Percentiles rank a stretch among this genome's conserved stretches.
Evolutionary conservation across 2,888 invertebrate genomes (phyloP).

Genomic region (Gryllus longicercus): DNA sequence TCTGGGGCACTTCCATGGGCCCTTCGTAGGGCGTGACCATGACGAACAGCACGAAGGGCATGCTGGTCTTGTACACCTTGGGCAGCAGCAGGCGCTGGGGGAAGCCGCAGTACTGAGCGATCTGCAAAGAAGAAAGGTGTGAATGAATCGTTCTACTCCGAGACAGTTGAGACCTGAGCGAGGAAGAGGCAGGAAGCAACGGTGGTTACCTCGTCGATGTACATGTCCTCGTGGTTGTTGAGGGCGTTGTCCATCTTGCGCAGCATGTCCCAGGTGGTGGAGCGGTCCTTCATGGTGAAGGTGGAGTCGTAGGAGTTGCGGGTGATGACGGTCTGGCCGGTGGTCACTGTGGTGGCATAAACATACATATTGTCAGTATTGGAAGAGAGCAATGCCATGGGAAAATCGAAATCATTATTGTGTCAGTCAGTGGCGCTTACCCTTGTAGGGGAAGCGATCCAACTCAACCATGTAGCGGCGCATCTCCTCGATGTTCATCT

Average conservation of each 20-base stretch:
- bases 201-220: conserved; percentile 40
- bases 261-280: conserved; percentile 61
- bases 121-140: conserved; percentile 34
- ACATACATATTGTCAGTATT: too few relatives aligned
- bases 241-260: conserved; percentile 59
- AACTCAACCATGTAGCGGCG: conserved; percentile 38
- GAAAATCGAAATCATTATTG: not conserved
- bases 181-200: not conserved
- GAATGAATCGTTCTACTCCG: not conserved
- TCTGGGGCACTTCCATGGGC: conserved; percentile 28
- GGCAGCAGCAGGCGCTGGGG: conserved; percentile 70
- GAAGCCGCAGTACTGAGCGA: conserved; percentile 60
- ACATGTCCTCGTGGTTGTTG: conserved; percentile 54
- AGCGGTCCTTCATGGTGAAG: conserved; percentile 60
- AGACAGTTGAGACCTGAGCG: not conserved
- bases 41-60: conserved; percentile 62
- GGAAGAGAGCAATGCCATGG: not conserved
- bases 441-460: conserved; percentile 38
- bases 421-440: conserved; percentile 33
- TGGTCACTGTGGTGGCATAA: conserved; percentile 46
- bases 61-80: conserved; percentile 64
- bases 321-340: conserved; percentile 64
- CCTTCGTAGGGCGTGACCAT: conserved; percentile 49
- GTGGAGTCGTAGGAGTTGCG: conserved; percentile 66
- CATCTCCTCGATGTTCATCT: conserved; percentile 37